Percentiles rank a stretch among this genome's conserved stretches.
These are phyloP conservation scores for Ischnus inquisitorius DNA, from an alignment of 2,888 invertebrate species.

Conservation along the genomic window DNA sequence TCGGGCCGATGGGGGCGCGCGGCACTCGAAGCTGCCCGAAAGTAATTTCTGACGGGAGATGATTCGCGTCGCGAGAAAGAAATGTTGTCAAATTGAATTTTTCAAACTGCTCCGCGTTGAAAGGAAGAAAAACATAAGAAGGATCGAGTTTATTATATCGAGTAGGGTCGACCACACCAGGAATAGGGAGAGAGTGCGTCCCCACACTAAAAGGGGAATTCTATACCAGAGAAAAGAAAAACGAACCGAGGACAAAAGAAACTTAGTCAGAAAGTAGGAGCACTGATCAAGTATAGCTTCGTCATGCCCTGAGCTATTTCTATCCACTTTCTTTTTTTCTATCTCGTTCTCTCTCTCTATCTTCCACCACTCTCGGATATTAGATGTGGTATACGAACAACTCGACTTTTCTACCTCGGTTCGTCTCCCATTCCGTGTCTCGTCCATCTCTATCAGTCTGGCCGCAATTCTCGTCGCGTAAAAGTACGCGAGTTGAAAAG, in stretches of 20 bases:
- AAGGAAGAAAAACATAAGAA: constrained; percentile 1
- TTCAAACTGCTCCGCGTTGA: neutral
- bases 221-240: neutral
- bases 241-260: constrained; percentile 36
- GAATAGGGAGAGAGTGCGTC: neutral
- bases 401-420: constrained; percentile 60
- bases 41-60: neutral
- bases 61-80: constrained; percentile 1
- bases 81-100: neutral
- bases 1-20: constrained; percentile 20
- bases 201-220: constrained; percentile 9
- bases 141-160: constrained; percentile 9
- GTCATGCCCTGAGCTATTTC: constrained; percentile 28
- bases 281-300: constrained; percentile 66
- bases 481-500: constrained; percentile 32
- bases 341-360: constrained; percentile 13
- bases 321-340: neutral
- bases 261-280: constrained; percentile 49
- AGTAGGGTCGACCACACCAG: constrained; percentile 15
- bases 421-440: constrained; percentile 36
- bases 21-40: neutral
- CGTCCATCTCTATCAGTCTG: constrained; percentile 43
- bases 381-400: constrained; percentile 62
- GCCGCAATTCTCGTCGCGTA: constrained; percentile 39
- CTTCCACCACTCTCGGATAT: constrained; percentile 69